phyloP scores from a whole-genome alignment of 2,888 invertebrate genomes.

The Celastrina argiolus region DNA sequence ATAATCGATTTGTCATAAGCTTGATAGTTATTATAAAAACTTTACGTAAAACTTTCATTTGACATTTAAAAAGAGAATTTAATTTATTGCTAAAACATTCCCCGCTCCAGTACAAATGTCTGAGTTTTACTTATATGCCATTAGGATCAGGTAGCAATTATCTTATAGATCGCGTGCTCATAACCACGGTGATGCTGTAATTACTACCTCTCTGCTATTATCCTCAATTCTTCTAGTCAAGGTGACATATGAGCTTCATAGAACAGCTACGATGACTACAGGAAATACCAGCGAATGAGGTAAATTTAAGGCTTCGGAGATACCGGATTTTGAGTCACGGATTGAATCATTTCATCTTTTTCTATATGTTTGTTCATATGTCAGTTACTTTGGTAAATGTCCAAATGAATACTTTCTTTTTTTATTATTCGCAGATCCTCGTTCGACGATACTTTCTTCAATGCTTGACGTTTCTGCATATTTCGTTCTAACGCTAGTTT shows the following conservation, averaged over 20 bases:
- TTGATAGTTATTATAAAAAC: neutral
- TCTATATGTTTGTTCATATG: neutral
- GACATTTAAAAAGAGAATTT: no score
- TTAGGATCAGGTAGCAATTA: neutral
- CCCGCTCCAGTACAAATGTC: neutral
- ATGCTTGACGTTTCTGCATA: neutral
- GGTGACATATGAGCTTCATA: conserved; percentile 5
- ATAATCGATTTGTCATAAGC: neutral
- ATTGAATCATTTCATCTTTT: neutral
- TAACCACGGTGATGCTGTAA: conserved; percentile 3
- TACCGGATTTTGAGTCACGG: neutral
- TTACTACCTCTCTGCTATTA: conserved; percentile 8
- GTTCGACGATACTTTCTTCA: neutral
- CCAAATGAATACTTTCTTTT: neutral
- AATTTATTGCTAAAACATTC: no score
- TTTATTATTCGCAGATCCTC: neutral
- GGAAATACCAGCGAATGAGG: neutral
- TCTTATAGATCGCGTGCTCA: neutral
- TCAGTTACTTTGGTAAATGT: no score
- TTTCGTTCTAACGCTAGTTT: neutral
- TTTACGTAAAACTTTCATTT: neutral
- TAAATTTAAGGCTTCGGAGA: neutral
- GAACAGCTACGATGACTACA: neutral
- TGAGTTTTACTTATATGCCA: neutral
- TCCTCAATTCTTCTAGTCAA: neutral